Evolutionary conservation across 64 coral and sea anemone species (phyloP).

Genomic region (Actinia tenebrosa): DNA sequence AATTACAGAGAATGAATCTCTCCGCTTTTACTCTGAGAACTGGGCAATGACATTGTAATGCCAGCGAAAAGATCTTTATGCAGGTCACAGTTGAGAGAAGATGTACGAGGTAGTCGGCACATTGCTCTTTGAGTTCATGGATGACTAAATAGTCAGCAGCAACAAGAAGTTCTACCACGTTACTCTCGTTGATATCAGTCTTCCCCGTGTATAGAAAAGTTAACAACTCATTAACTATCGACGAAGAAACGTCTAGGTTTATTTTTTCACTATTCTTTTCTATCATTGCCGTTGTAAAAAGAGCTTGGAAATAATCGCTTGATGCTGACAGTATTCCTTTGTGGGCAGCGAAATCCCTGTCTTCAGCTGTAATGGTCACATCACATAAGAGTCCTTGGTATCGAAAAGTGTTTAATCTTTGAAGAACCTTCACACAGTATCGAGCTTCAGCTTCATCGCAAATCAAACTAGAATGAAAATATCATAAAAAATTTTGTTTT

Average conservation of each 20-base stretch:
- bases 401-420: background rate
- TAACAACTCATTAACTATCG: conserved; percentile 19
- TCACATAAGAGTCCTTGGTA: conserved; percentile 32
- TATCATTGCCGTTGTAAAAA: conserved; percentile 46
- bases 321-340: conserved; percentile 32
- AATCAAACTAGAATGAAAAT: background rate
- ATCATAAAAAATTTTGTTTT: too few relatives aligned
- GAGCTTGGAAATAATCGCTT: conserved; percentile 39
- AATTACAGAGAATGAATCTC: conserved; percentile 24
- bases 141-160: conserved; percentile 50
- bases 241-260: conserved; percentile 4
- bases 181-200: background rate
- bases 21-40: background rate
- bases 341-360: conserved; percentile 33
- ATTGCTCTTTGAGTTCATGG: conserved; percentile 24
- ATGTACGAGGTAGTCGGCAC: background rate
- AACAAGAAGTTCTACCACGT: conserved; percentile 17
- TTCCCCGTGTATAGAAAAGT: conserved; percentile 40
- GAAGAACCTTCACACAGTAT: background rate
- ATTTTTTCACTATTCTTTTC: conserved; percentile 22
- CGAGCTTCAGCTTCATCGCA: background rate
- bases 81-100: conserved; percentile 5
- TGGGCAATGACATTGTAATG: conserved; percentile 2
- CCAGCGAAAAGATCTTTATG: background rate
- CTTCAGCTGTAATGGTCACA: conserved; percentile 10